Evolutionary conservation across 2,113 vertebrate species (phyloP).

Genomic region (Cygnus buccinator): DNA sequence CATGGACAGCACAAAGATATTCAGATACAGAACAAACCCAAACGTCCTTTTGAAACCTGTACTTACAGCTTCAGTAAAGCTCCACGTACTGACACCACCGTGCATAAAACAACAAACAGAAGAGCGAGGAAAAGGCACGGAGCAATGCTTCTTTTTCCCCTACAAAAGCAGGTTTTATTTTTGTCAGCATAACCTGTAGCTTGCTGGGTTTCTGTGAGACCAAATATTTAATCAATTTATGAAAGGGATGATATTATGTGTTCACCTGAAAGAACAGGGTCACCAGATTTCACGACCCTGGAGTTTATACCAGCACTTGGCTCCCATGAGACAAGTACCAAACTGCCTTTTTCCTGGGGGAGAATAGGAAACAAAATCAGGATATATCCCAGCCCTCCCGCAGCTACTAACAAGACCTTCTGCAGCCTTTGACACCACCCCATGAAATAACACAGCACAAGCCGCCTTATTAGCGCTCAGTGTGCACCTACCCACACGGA

Average conservation of each 20-base stretch:
- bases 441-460: conserved; percentile 3
- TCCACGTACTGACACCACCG: background rate
- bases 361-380: conserved; percentile 32
- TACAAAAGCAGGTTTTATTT: conserved; percentile 22
- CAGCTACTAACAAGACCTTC: conserved; percentile 36
- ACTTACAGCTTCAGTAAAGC: conserved; percentile 18
- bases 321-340: conserved; percentile 41
- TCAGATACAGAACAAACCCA: conserved; percentile 16
- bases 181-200: conserved; percentile 39
- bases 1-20: conserved; percentile 7
- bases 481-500: background rate
- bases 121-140: background rate
- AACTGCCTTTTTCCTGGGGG: conserved; percentile 34
- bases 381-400: background rate
- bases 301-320: conserved; percentile 25
- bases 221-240: conserved; percentile 57
- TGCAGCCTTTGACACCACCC: conserved; percentile 47
- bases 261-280: conserved; percentile 8
- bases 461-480: conserved; percentile 7
- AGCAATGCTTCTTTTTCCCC: background rate
- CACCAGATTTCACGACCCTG: conserved; percentile 17
- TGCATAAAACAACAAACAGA: conserved; percentile 18
- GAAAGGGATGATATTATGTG: conserved; percentile 30
- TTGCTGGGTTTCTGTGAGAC: conserved; percentile 24
- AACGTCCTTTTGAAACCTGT: background rate